phyloP scores from a whole-genome alignment of 2,888 invertebrate genomes.

The Nematopogon swammerdamellus region DNA sequence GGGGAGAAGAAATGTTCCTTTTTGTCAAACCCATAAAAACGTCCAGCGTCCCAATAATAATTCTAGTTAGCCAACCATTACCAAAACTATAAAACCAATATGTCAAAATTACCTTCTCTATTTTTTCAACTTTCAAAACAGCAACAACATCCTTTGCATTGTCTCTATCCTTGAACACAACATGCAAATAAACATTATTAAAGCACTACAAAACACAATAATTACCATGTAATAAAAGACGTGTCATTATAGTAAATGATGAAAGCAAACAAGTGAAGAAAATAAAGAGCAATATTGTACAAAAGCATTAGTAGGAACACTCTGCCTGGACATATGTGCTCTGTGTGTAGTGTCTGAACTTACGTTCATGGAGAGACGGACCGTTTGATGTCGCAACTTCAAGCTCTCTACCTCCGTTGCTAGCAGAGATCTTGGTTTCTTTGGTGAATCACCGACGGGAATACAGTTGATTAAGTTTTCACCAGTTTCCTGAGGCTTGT shows the following conservation, averaged over 20 bases:
- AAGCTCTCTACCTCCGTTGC: conserved; percentile 71
- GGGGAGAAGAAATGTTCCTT: too few relatives aligned
- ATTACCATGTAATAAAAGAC: too few relatives aligned
- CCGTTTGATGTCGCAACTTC: conserved; percentile 62
- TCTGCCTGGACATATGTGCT: not conserved
- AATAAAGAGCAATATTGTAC: conserved; percentile 4
- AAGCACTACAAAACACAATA: conserved; percentile 21
- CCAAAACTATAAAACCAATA: not conserved
- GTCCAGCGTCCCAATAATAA: too few relatives aligned
- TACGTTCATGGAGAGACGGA: conserved; percentile 29
- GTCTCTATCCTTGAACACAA: conserved; percentile 39
- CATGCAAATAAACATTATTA: conserved; percentile 30
- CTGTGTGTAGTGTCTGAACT: conserved; percentile 13
- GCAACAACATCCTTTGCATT: conserved; percentile 48
- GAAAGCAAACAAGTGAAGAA: conserved; percentile 8
- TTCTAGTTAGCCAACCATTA: too few relatives aligned
- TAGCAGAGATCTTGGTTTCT: conserved; percentile 69
- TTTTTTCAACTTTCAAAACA: conserved; percentile 55
- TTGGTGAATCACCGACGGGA: conserved; percentile 63
- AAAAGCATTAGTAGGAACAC: conserved; percentile 4
- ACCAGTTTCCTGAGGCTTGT: conserved; percentile 72
- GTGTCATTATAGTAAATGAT: not conserved
- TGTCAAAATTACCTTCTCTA: conserved; percentile 39
- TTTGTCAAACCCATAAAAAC: too few relatives aligned
- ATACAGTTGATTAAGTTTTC: conserved; percentile 75